Evolutionary conservation across 2,113 vertebrate genomes (phyloP), one percentile per base, ranked within the genome.

Genomic region (Larimichthys polyactis): DNA sequence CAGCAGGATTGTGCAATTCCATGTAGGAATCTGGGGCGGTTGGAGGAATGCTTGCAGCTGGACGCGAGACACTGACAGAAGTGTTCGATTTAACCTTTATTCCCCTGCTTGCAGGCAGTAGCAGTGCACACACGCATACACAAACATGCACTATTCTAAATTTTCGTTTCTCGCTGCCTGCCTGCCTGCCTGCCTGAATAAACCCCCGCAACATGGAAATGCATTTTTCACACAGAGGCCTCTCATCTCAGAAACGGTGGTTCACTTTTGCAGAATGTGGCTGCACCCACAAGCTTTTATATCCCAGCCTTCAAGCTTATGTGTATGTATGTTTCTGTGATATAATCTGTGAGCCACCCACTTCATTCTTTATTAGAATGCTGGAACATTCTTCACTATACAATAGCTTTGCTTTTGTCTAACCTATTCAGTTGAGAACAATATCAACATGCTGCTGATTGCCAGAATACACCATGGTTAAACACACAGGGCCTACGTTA

Each of bases 1-100:
- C 80, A 75, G 87, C 86, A 72, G 83, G 88, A 91, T 95, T 96
- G 96, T 93, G 94, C 94, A 95, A 95, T 94, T 90, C 87, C 64
- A 5, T 82, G 82, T 76, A 91, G 95, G 94, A 96, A 95, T 93
- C 89, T 48, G 75, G 94, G 94, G 95, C 87, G 83, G 90, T 87
- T 67, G 87, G 84, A 92, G 79, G 94, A 94, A 94, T 91, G 91
- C 81, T 81, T 90, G 90, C 91, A 91, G 92, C 88, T 94, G 93
- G 90, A 92, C 36, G 71, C 73, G 64, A 89, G 83, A 93, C 91
- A 93, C 85, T 84, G 89, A 88, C 91, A 84, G 89, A 91, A 92
- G 89, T 94, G 93, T 95, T 94, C 79, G 6, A 84, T 90, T 86
- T 90, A 86, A 89, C 90, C 87, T 92, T 90, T 86, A 46, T 84